A percentile compares a stretch with the other conserved stretches of the same genome.
These are phyloP conservation scores for Steinernema carpocapsae DNA, from an alignment of 2,888 invertebrate species.

Conservation along the genomic window DNA sequence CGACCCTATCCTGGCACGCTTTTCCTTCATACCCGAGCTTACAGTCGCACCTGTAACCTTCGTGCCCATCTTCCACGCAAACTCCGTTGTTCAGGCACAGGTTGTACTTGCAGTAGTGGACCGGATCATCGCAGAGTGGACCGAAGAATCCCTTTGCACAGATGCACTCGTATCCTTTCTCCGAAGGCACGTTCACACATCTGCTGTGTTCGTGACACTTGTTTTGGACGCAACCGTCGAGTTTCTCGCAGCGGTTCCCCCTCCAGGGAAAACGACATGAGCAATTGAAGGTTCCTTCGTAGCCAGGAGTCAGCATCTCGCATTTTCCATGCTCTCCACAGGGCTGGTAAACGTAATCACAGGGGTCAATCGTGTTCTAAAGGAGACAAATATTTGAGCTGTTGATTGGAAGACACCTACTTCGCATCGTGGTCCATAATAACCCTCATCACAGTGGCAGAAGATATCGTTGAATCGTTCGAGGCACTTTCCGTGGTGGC, in stretches of 20 bases:
- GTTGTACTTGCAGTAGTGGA: constrained; percentile 20
- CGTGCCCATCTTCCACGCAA: neutral
- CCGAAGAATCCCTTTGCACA: constrained; percentile 15
- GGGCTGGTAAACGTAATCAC: constrained; percentile 13
- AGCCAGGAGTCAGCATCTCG: constrained; percentile 14
- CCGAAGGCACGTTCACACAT: constrained; percentile 26
- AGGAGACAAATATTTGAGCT: too few relatives aligned
- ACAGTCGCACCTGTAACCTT: constrained; percentile 12
- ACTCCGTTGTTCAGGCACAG: constrained; percentile 6
- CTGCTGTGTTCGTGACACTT: constrained; percentile 6
- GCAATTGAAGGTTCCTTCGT: constrained; percentile 11
- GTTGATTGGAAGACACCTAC: neutral
- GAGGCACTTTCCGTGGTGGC: constrained; percentile 13
- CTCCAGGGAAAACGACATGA: neutral
- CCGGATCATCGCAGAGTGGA: neutral
- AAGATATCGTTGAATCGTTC: constrained; percentile 8
- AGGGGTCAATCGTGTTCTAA: constrained; percentile 12
- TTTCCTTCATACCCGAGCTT: neutral
- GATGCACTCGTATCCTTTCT: constrained; percentile 1
- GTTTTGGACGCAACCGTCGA: neutral
- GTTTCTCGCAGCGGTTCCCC: neutral
- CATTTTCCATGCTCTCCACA: constrained; percentile 19
- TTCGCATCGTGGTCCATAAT: neutral
- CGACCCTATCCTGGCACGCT: neutral
- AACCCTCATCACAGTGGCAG: constrained; percentile 11